Evolutionary conservation across 2,888 invertebrate species (phyloP).

Genomic region (Malthinus seriepunctatus): DNA sequence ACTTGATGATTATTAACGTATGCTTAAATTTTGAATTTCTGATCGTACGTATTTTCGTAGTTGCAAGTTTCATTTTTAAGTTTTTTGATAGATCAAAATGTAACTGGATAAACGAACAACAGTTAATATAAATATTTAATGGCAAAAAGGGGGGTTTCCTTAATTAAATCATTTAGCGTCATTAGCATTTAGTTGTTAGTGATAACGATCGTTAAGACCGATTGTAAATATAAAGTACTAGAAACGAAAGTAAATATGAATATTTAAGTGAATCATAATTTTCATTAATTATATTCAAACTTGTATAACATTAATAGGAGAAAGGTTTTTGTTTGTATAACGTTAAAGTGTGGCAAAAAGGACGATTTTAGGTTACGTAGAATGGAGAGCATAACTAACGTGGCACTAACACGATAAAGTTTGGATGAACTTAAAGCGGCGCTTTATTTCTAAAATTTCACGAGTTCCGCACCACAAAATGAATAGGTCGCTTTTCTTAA

Average conservation of each 20-base stretch:
- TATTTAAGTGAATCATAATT: constrained; percentile 3
- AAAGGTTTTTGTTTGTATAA: constrained; percentile 6
- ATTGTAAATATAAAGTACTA: too few species aligned
- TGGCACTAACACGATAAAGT: constrained; percentile 7
- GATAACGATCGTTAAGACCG: too few species aligned
- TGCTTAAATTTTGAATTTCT: too few species aligned
- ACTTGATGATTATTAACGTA: too few species aligned
- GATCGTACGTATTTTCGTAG: too few species aligned
- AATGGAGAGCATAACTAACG: constrained; percentile 12
- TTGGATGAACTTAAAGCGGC: constrained; percentile 16
- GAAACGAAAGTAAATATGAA: not conserved
- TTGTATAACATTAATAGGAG: constrained; percentile 4
- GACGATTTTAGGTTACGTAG: constrained; percentile 2
- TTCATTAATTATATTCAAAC: constrained; percentile 2
- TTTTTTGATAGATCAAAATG: too few species aligned
- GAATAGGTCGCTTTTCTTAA: constrained; percentile 15
- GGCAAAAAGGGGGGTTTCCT: too few species aligned
- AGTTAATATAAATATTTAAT: too few species aligned
- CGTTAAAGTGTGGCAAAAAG: constrained; percentile 10
- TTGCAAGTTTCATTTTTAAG: too few species aligned
- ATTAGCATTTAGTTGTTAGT: too few species aligned
- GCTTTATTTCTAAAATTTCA: constrained; percentile 14
- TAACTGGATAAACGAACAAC: too few species aligned
- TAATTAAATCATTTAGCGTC: too few species aligned
- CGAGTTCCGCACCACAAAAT: constrained; percentile 17